Evolutionary conservation across 2,888 invertebrate species (phyloP).

Genomic region (Dyspetes luteomarginatus): DNA sequence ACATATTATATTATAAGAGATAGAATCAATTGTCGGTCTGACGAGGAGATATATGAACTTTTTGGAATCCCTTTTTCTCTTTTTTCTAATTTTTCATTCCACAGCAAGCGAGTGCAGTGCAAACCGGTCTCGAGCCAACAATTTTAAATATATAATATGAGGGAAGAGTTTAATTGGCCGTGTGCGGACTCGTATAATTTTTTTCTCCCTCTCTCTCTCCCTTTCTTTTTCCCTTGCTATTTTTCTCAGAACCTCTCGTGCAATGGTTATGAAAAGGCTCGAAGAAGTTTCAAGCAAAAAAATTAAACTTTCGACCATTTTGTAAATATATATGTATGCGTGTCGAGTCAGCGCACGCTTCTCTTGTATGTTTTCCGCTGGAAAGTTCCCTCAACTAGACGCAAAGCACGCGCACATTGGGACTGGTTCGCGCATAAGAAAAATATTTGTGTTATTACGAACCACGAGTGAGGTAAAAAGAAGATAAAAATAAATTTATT

Average conservation of each 20-base stretch:
- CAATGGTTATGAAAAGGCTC: neutral
- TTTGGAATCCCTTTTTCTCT: too few relatives aligned
- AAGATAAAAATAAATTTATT: neutral
- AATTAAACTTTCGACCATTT: conserved; percentile 3
- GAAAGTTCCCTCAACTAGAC: neutral
- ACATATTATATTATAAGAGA: too few relatives aligned
- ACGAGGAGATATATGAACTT: too few relatives aligned
- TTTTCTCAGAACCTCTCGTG: neutral
- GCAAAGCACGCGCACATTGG: conserved; percentile 7
- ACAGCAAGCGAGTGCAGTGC: conserved; percentile 22
- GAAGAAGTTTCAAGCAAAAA: neutral
- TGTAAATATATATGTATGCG: neutral
- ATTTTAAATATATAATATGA: conserved; percentile 6
- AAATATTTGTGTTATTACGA: conserved; percentile 4
- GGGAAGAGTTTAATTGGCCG: conserved; percentile 29
- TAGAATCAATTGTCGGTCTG: too few relatives aligned
- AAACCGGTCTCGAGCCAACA: conserved; percentile 35
- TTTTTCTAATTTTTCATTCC: conserved; percentile 26
- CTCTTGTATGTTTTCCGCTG: neutral
- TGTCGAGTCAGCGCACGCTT: neutral
- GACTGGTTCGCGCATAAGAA: conserved; percentile 14
- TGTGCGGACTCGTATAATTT: conserved; percentile 32
- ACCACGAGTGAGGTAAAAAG: neutral
- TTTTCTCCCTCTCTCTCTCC: conserved; percentile 13
- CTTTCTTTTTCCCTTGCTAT: neutral